These are phyloP conservation scores for Oikopleura dioica DNA, from an alignment of 23 tunicate genomes.

Conservation along the genomic window DNA sequence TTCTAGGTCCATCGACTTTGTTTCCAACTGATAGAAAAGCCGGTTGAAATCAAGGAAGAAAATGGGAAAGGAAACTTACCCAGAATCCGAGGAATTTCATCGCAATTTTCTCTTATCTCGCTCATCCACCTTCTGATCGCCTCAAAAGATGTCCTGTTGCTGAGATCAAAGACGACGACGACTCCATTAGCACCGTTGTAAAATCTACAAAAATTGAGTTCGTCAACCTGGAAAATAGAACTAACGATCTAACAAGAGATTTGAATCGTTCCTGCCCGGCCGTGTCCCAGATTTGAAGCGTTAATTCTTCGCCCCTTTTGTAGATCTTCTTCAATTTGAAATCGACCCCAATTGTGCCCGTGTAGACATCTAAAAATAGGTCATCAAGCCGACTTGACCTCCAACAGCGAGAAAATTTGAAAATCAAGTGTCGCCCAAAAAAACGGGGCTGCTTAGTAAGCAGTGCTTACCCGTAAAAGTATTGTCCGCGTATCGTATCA, in stretches of 20 bases:
- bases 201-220: background rate
- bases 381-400: background rate
- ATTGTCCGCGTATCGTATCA: background rate
- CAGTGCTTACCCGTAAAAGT: background rate
- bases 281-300: background rate
- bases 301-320: background rate
- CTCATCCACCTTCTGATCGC: conserved; percentile 10
- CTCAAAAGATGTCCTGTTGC: background rate
- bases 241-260: background rate
- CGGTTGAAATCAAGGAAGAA: background rate
- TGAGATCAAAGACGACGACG: conserved; percentile 6
- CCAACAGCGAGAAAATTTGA: background rate
- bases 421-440: background rate
- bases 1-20: background rate
- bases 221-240: background rate
- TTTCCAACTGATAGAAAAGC: background rate
- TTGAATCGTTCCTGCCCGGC: background rate
- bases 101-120: background rate
- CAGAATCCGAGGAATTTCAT: conserved; percentile 9
- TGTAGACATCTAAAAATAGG: background rate
- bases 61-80: background rate
- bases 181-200: conserved; percentile 8
- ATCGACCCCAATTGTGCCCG: background rate
- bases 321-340: background rate
- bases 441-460: background rate